Conservation (phyloP, 2,888 invertebrate species). For the Agriopis aurantiaria region DNA sequence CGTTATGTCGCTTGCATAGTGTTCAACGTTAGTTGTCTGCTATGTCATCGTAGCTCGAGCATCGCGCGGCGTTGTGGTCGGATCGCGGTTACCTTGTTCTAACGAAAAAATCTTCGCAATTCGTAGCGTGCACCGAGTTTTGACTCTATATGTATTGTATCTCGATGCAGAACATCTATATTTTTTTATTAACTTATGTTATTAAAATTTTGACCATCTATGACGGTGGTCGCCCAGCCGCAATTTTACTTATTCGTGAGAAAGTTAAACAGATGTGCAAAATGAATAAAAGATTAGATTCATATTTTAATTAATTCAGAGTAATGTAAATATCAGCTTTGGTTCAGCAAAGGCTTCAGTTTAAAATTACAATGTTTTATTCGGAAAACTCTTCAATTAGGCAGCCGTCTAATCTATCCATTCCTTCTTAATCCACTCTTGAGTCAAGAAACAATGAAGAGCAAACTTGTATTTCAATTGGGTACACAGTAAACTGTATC, state of each 20-base stretch:
- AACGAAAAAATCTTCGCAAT: too few species aligned
- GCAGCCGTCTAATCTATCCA: conserved; percentile 39
- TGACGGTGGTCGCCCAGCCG: neutral
- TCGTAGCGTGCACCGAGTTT: too few species aligned
- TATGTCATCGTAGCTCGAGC: too few species aligned
- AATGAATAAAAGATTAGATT: conserved; percentile 28
- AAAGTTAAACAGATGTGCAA: conserved; percentile 13
- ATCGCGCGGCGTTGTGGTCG: too few species aligned
- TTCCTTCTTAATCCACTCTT: conserved; percentile 39
- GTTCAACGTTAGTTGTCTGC: too few species aligned
- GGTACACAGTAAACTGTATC: neutral
- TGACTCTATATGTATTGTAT: too few species aligned
- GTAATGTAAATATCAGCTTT: conserved; percentile 29
- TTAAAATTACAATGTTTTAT: conserved; percentile 29
- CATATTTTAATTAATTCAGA: conserved; percentile 32
- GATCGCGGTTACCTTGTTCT: too few species aligned
- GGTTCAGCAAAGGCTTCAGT: conserved; percentile 18
- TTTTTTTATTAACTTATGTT: too few species aligned
- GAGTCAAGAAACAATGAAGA: conserved; percentile 46
- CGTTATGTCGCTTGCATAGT: too few species aligned
- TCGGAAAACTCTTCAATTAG: conserved; percentile 44
- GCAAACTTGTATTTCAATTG: conserved; percentile 50
- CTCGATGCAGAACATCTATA: too few species aligned
- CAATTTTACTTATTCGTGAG: conserved; percentile 12
- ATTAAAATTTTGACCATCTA: neutral